Conservation (phyloP, 2,888 invertebrate genomes). For the Eupithecia insigniata region DNA sequence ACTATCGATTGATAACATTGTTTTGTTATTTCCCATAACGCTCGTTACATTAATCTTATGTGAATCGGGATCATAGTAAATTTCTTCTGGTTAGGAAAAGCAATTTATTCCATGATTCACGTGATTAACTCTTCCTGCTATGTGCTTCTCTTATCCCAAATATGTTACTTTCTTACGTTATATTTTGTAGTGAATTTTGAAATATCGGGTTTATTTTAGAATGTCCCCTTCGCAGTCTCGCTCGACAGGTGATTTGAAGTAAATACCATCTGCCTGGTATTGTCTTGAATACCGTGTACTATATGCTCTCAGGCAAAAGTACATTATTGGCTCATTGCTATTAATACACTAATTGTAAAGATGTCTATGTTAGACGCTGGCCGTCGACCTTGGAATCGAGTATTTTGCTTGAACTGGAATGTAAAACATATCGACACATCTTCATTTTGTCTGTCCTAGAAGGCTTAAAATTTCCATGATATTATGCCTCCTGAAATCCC, state of each 20-base stretch:
- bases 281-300: neutral
- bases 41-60: neutral
- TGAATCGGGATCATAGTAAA: constrained; percentile 13
- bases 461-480: too few species aligned
- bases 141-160: neutral
- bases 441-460: too few species aligned
- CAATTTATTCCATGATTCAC: neutral
- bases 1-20: constrained; percentile 31
- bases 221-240: neutral
- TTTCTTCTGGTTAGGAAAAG: constrained; percentile 2
- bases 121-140: neutral
- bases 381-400: neutral
- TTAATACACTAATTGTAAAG: neutral
- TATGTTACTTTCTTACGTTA: neutral
- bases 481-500: too few species aligned
- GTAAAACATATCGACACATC: too few species aligned
- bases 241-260: neutral
- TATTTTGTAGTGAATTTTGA: neutral
- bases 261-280: neutral
- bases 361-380: neutral
- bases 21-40: constrained; percentile 25
- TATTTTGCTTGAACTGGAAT: neutral
- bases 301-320: neutral
- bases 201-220: neutral
- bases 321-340: constrained; percentile 1